Percentiles rank a stretch among this genome's conserved stretches.
Conservation (phyloP, 2,113 vertebrate species). For the Capra hircus region DNA sequence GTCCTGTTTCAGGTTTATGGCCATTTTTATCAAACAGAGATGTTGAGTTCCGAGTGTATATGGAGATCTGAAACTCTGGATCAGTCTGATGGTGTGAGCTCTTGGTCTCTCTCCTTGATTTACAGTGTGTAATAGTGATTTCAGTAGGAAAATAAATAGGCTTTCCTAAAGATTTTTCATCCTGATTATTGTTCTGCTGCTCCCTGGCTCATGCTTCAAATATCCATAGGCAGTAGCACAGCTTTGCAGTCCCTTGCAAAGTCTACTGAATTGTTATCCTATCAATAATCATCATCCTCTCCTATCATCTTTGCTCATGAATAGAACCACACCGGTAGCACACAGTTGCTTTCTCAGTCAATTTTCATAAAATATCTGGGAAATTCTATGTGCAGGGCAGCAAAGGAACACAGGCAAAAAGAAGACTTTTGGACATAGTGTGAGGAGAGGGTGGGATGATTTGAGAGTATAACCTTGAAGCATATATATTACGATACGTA, state of each 20-base stretch:
- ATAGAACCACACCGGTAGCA: neutral
- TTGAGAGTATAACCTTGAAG: neutral
- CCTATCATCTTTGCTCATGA: neutral
- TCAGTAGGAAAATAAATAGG: neutral
- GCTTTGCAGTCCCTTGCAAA: neutral
- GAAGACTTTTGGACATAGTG: neutral
- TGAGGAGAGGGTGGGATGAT: neutral
- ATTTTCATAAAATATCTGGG: neutral
- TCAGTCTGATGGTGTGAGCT: neutral
- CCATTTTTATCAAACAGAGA: neutral
- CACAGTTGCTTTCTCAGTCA: neutral
- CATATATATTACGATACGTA: neutral
- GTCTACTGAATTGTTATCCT: neutral
- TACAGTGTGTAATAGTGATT: neutral
- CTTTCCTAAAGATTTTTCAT: neutral
- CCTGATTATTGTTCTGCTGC: neutral
- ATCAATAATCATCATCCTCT: neutral
- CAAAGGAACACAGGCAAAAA: neutral
- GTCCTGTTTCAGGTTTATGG: neutral
- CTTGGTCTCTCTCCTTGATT: neutral
- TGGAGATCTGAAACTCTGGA: conserved; percentile 11
- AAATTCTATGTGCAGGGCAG: neutral
- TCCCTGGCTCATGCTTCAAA: neutral
- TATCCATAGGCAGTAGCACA: neutral
- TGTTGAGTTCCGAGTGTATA: neutral